Percentiles rank a stretch among this genome's conserved stretches.
Evolutionary conservation across 2,888 invertebrate genomes (phyloP).

Genomic region (Synanthedon andrenaeformis): DNA sequence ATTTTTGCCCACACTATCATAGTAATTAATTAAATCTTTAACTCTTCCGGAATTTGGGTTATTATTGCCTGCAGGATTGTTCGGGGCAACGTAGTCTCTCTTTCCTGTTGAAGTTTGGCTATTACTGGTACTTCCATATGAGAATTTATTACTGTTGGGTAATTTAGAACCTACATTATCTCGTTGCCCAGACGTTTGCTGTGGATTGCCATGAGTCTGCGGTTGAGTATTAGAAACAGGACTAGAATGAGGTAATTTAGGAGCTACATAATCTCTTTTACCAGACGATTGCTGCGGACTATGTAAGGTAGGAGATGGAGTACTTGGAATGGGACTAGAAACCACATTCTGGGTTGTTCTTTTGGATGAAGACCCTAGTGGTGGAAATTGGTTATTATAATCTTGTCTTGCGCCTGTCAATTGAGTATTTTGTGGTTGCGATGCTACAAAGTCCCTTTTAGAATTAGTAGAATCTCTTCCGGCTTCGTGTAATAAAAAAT

Average conservation of each 20-base stretch:
- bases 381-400: conserved; percentile 5
- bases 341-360: background rate
- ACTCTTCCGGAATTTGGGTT: conserved; percentile 34
- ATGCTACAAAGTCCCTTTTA: conserved; percentile 22
- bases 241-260: conserved; percentile 23
- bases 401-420: conserved; percentile 3
- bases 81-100: conserved; percentile 35
- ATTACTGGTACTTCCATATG: background rate
- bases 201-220: conserved; percentile 7
- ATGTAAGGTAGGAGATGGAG: conserved; percentile 7
- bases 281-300: conserved; percentile 14
- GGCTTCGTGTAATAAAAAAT: conserved; percentile 53
- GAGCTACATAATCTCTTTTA: conserved; percentile 44
- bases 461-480: conserved; percentile 20
- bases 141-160: conserved; percentile 2
- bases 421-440: conserved; percentile 1
- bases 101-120: conserved; percentile 13
- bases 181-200: conserved; percentile 24
- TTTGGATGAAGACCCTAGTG: background rate
- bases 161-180: conserved; percentile 44
- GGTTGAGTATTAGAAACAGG: conserved; percentile 7
- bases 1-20: conserved; percentile 28
- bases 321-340: conserved; percentile 8
- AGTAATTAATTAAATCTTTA: conserved; percentile 52
- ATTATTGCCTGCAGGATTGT: conserved; percentile 8